These are phyloP conservation scores for Brachyptera risi DNA, from an alignment of 2,888 invertebrate species.

Conservation along the genomic window DNA sequence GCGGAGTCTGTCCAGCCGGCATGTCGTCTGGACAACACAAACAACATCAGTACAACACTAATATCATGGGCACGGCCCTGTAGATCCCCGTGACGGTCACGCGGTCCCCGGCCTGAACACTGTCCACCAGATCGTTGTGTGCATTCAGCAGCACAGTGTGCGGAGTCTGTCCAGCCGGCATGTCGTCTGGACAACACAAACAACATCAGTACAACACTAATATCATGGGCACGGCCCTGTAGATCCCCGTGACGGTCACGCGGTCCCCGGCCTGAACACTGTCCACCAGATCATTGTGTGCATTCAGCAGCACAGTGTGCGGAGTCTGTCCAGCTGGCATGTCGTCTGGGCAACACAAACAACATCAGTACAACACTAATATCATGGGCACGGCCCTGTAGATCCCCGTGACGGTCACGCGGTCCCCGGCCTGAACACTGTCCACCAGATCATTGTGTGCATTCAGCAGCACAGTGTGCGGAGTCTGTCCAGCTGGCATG, in stretches of 20 bases:
- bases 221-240: conserved; percentile 86
- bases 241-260: conserved; percentile 94
- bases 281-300: conserved; percentile 97
- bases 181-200: conserved; percentile 68
- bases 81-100: conserved; percentile 96
- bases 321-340: conserved; percentile 99
- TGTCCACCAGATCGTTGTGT: conserved; percentile 95
- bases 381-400: conserved; percentile 88
- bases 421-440: conserved; percentile 89
- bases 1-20: conserved; percentile 98
- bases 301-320: conserved; percentile 86
- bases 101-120: conserved; percentile 91
- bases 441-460: conserved; percentile 98
- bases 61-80: conserved; percentile 84
- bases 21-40: conserved; percentile 73
- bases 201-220: too few relatives aligned
- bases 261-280: conserved; percentile 92
- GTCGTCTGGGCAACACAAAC: conserved; percentile 63
- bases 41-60: too few relatives aligned
- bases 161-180: conserved; percentile 98
- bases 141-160: conserved; percentile 90
- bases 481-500: conserved; percentile 99
- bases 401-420: conserved; percentile 93
- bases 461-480: conserved; percentile 87
- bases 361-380: too few relatives aligned